Evolutionary conservation across 92 coral and sea anemone genomes (phyloP), one percentile per base, ranked within the genome.

Genomic region (Parazoanthus darwini): DNA sequence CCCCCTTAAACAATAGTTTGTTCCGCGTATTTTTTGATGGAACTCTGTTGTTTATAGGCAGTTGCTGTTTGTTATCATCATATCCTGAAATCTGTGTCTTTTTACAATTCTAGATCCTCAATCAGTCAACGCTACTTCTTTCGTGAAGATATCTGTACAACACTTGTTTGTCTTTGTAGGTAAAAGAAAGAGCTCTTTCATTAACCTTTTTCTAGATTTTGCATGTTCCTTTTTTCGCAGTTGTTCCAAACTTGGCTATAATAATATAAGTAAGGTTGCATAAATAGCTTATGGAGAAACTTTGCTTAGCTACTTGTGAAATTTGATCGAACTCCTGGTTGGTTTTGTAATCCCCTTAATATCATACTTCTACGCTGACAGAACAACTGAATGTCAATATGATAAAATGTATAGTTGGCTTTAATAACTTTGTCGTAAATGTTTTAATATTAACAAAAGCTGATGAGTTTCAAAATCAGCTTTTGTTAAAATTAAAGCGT

Each of bases 41-140:
- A 20, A 79, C 80, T 36, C 23, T 72, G 38, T 72, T 72, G 16
- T 3, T 18, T 3, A 29, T 29, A 85, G 35, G 38, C 88, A 72
- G n/a, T 46, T 72, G 22, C 37, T 85, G 70, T 51, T 35, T 70
- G 80, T 73, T 18, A 54, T 18, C 81, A 86, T 22, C 50, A 70
- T 86, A 38, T 74, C 54, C 74, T 86, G 82, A 65, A 67, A 37
- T 22, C 87, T 5, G 42, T 8, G 75, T 4, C 23, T 83, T 36
- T 83, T 0, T 29, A 29, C 33, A 29, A 29, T 29, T 29, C 78
- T 63, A 65, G 8, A 18, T 18, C 26, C 6, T 16, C 6, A 2
- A 4, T 18, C 33, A 29, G 33, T 29, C 33, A 29, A 29, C 0
- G 26, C 13, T 25, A 18, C 16, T 65, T 18, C 26, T 65, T n/a